These are phyloP conservation scores for Coregonus sp. DNA, from an alignment of 2,797 vertebrate genomes.

Conservation along the genomic window DNA sequence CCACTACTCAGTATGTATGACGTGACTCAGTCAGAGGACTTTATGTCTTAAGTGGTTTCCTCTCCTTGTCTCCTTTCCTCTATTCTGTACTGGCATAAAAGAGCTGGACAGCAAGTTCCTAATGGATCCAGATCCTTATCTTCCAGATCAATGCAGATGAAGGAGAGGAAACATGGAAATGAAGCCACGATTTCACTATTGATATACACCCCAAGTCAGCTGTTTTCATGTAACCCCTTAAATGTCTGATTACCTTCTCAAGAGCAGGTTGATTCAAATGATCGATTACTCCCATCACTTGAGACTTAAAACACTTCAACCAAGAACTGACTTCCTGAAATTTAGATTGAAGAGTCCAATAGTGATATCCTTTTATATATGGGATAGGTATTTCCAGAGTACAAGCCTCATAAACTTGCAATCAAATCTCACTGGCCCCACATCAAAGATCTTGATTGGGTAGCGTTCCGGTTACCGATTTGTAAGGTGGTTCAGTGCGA, in stretches of 20 bases:
- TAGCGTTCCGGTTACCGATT: constrained; percentile 35
- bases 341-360: constrained; percentile 5
- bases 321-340: neutral
- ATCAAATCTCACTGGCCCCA: constrained; percentile 46
- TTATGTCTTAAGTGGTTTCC: neutral
- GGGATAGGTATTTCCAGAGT: constrained; percentile 16
- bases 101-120: neutral
- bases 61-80: neutral
- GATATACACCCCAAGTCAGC: neutral
- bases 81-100: neutral
- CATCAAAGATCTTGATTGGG: constrained; percentile 52
- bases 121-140: neutral
- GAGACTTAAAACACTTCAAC: neutral
- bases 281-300: neutral
- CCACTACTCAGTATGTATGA: too few species aligned
- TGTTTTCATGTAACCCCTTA: neutral
- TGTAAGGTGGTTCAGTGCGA: constrained; percentile 36
- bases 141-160: neutral
- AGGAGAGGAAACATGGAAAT: neutral
- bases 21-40: too few species aligned
- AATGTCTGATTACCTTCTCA: neutral
- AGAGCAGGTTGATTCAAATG: neutral
- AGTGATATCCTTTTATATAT: neutral
- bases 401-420: constrained; percentile 30
- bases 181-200: neutral